Percentiles rank a stretch among this genome's conserved stretches.
These are phyloP conservation scores for Chelonus insularis DNA, from an alignment of 1,140 invertebrate species.

Conservation along the genomic window DNA sequence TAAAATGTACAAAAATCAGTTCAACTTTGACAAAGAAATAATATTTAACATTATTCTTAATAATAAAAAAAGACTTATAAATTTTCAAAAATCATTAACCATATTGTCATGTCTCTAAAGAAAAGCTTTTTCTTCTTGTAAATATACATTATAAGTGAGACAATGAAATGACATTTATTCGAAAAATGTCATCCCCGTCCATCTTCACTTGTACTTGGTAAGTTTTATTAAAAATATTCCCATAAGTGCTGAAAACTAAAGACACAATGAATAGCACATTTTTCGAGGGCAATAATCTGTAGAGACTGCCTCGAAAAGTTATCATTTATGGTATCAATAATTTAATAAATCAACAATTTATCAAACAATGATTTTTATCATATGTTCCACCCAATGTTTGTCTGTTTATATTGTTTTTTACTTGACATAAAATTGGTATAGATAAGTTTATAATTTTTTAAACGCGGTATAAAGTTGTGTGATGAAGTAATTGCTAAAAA, in stretches of 20 bases:
- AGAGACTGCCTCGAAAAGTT: slow-evolving; percentile 27
- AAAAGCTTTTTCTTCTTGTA: neutral
- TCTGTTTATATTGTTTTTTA: no score
- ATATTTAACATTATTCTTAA: neutral
- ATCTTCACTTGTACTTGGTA: neutral
- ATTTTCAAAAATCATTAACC: neutral
- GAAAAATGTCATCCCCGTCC: neutral
- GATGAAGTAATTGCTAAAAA: no score
- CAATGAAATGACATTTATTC: neutral
- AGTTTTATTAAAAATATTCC: neutral
- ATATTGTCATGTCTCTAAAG: neutral
- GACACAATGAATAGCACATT: neutral
- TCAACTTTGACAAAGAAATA: neutral
- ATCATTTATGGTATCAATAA: neutral
- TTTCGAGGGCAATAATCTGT: slow-evolving; percentile 23
- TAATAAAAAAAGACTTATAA: neutral
- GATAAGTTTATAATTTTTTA: no score
- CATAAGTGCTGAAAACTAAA: neutral
- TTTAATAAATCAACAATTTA: no score
- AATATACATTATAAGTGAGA: slow-evolving; percentile 1
- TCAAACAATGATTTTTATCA: no score
- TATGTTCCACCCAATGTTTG: no score
- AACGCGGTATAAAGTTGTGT: no score
- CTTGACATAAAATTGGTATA: no score
- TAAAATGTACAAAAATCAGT: neutral